A percentile compares a stretch with the other conserved stretches of the same genome.
Evolutionary conservation across 2,797 vertebrate genomes (phyloP).

Genomic region (Anguilla pacifica): DNA sequence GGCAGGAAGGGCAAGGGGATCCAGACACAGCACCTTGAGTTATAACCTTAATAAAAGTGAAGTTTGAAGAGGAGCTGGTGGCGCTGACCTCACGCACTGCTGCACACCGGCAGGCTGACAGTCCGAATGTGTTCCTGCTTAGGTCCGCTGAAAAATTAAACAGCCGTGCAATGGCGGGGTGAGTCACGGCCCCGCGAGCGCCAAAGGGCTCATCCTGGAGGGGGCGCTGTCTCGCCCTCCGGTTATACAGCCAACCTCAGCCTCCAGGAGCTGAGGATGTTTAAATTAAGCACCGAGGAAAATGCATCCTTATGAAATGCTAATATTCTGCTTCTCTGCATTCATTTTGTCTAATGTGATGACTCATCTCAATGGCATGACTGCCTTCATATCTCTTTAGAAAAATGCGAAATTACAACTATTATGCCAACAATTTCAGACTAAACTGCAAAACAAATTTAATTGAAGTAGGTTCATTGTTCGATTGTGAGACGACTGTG

Average conservation of each 20-base stretch:
- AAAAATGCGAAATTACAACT: not conserved
- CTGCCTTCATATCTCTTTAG: not conserved
- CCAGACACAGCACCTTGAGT: conserved; percentile 21
- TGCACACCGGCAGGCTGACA: conserved; percentile 29
- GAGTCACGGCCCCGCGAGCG: conserved; percentile 12
- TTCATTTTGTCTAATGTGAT: not conserved
- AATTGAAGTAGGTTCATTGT: not conserved
- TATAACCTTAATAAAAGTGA: conserved; percentile 32
- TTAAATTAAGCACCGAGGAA: not conserved
- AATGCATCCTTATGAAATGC: not conserved
- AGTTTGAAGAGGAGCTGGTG: conserved; percentile 27
- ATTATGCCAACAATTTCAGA: not conserved
- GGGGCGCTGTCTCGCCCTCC: not conserved
- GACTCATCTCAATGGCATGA: not conserved
- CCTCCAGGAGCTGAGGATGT: not conserved
- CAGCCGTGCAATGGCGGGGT: conserved; percentile 2
- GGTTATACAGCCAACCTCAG: not conserved
- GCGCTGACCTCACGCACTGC: conserved; percentile 26
- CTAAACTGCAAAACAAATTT: not conserved
- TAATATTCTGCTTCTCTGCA: not conserved
- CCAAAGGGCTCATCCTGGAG: not conserved
- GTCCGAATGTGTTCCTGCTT: conserved; percentile 36
- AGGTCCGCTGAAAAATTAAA: conserved; percentile 40
- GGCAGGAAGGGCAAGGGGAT: not conserved
- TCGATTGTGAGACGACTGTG: not conserved